A percentile compares a stretch with the other conserved stretches of the same genome.
phyloP scores from a whole-genome alignment of 2,797 vertebrate genomes.

The Heteromormyrus szaboi region DNA sequence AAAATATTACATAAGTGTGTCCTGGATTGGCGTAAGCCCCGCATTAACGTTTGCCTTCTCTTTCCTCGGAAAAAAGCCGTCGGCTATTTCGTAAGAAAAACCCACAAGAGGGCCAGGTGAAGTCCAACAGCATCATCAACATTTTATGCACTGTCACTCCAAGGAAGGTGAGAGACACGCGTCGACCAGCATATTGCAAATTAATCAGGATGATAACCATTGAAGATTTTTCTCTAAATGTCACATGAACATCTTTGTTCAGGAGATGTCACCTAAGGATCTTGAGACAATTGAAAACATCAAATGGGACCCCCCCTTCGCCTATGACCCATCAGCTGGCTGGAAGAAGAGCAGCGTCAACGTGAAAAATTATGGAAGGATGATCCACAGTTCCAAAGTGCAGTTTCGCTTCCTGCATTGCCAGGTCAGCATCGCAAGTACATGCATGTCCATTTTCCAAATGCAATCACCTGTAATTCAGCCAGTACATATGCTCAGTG shows the following conservation, averaged over 20 bases:
- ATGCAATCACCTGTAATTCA: not conserved
- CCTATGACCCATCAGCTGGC: slow-evolving; percentile 68
- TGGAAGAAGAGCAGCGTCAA: slow-evolving; percentile 79
- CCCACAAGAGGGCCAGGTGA: slow-evolving; percentile 72
- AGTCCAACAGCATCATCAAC: slow-evolving; percentile 77
- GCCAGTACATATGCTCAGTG: not conserved
- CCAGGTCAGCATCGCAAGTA: slow-evolving; percentile 63
- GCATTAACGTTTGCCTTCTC: not conserved
- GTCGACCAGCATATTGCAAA: not conserved
- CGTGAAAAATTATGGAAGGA: slow-evolving; percentile 82
- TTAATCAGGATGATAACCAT: not conserved
- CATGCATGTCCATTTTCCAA: not conserved
- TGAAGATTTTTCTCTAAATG: not conserved
- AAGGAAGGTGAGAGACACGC: slow-evolving; percentile 55
- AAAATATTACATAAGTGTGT: not conserved
- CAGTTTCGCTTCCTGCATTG: slow-evolving; percentile 84
- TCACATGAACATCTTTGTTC: not conserved
- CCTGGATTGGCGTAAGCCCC: not conserved
- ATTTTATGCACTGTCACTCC: slow-evolving; percentile 70
- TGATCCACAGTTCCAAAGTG: slow-evolving; percentile 91
- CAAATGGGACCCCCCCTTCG: slow-evolving; percentile 76
- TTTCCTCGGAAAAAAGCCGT: slow-evolving; percentile 49
- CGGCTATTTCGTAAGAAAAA: slow-evolving; percentile 69
- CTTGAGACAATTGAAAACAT: slow-evolving; percentile 66
- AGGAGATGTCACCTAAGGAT: slow-evolving; percentile 71